These are phyloP conservation scores for Cyanocitta stelleri DNA, from an alignment of 2,113 vertebrate species.

Conservation along the genomic window DNA sequence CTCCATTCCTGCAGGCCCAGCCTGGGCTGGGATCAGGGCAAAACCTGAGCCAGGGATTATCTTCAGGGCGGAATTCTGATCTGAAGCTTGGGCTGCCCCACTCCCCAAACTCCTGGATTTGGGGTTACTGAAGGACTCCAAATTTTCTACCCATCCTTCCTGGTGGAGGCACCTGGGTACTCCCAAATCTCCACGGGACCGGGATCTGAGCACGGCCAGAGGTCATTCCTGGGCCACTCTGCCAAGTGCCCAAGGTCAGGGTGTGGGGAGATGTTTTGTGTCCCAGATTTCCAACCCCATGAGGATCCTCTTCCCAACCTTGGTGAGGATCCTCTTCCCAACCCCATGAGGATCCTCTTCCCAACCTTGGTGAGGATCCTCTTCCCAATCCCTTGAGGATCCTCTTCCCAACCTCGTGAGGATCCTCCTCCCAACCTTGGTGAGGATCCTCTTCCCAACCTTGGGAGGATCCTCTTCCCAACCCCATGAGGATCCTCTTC, in stretches of 20 bases:
- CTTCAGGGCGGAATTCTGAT: not conserved
- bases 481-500: too few species aligned
- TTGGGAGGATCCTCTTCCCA: too few species aligned
- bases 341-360: rapidly evolving
- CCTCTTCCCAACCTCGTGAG: too few species aligned
- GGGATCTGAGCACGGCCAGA: not conserved
- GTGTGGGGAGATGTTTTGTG: too few species aligned
- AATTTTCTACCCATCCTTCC: rapidly evolving
- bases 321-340: not conserved
- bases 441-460: too few species aligned
- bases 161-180: not conserved
- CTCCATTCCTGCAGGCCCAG: not conserved
- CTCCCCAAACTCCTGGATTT: not conserved
- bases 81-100: not conserved
- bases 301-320: not conserved
- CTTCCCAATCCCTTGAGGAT: not conserved
- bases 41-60: not conserved
- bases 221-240: not conserved
- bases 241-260: rapidly evolving
- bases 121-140: rapidly evolving
- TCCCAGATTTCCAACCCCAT: rapidly evolving
- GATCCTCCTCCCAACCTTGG: too few species aligned
- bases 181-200: rapidly evolving
- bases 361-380: rapidly evolving
- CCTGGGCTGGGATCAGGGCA: not conserved